Evolutionary conservation across 2,113 vertebrate species (phyloP).

Genomic region (Manacus vitellinus): DNA sequence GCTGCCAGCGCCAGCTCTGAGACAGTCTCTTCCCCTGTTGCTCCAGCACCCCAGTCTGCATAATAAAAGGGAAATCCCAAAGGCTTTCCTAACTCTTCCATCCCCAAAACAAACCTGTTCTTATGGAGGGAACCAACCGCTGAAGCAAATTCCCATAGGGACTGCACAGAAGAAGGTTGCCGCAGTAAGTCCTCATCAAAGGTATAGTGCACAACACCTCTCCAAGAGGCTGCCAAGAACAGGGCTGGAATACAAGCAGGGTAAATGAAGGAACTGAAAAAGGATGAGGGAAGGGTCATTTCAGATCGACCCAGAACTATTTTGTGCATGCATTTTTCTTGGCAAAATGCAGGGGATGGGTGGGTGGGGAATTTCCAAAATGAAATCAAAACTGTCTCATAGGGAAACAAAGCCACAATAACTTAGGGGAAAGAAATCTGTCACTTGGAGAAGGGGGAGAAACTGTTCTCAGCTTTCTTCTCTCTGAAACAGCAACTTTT

Average conservation of each 20-base stretch:
- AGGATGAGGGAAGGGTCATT: not conserved
- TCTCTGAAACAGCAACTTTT: not conserved
- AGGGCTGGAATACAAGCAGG: not conserved
- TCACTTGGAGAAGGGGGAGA: not conserved
- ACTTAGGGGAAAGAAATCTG: not conserved
- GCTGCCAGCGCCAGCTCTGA: not conserved
- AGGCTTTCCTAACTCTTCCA: not conserved
- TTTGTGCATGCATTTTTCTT: not conserved
- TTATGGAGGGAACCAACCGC: fast-evolving
- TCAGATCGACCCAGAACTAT: not conserved
- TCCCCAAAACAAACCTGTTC: not conserved
- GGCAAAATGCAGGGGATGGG: not conserved
- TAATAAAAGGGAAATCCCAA: not conserved
- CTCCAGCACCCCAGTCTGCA: fast-evolving
- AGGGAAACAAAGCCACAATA: not conserved
- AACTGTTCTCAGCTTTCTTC: not conserved
- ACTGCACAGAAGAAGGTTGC: fast-evolving
- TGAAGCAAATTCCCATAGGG: not conserved
- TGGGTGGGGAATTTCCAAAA: not conserved
- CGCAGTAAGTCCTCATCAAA: fast-evolving
- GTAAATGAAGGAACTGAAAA: not conserved
- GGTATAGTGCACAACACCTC: not conserved
- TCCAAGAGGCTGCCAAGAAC: not conserved
- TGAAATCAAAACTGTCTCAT: not conserved
- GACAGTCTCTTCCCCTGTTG: not conserved